Evolutionary conservation across 2,113 vertebrate species (phyloP).

Genomic region (Thamnophis sirtalis): DNA sequence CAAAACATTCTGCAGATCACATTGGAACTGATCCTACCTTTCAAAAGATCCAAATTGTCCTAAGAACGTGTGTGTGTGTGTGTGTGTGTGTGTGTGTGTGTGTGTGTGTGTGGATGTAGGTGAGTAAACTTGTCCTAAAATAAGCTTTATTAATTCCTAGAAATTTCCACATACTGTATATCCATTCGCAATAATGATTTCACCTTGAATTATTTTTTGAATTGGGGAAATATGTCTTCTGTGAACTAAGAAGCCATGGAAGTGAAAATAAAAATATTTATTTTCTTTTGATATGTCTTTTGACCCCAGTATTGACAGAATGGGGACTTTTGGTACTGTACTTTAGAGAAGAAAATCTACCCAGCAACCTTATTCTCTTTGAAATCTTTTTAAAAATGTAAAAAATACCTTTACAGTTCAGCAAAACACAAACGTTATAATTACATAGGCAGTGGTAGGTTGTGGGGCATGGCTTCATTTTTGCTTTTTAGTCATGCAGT

Average conservation of each 20-base stretch:
- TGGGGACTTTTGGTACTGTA: neutral
- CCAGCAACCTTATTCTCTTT: neutral
- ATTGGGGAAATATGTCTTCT: neutral
- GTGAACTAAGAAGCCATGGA: neutral
- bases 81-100: neutral
- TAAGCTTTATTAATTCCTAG: neutral
- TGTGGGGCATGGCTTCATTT: neutral
- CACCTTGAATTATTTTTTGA: neutral
- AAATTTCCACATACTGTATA: neutral
- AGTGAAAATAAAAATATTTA: neutral
- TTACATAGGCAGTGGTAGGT: neutral
- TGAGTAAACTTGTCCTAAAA: neutral
- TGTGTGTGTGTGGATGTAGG: neutral
- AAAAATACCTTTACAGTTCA: neutral
- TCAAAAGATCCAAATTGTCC: neutral
- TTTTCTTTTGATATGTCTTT: too few species aligned
- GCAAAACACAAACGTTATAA: neutral
- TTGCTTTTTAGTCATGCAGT: neutral
- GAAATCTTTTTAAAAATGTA: neutral
- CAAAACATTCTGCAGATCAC: neutral
- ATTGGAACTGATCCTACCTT: neutral
- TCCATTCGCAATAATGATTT: neutral
- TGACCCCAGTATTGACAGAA: neutral
- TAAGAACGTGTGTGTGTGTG: neutral
- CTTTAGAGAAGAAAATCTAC: neutral